Evolutionary conservation across 2,888 invertebrate genomes (phyloP), one percentile per base, ranked within the genome.

Genomic region (Sympetrum striolatum): DNA sequence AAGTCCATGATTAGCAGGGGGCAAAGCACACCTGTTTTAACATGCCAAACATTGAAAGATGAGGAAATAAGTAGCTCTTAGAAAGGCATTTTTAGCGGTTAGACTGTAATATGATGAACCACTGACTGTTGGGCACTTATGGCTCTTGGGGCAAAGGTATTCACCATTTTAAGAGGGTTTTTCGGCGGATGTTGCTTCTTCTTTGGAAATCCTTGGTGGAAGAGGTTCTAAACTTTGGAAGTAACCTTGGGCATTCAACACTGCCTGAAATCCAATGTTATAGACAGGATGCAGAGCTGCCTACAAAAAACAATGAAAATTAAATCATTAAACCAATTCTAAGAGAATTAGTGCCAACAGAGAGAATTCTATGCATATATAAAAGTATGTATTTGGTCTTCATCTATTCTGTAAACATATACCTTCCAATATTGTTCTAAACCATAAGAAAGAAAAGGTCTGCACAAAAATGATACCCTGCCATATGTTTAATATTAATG

Each of bases 241-340:
- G 93, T 95, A 94, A 35, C 94, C 92, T 91, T 94, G 92, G 8
- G 95, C 95, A 92, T 94, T 94, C 91, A 94, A 93, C 3, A 96
- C 95, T 90, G 95, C 94, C 91, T 96, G 96, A 73, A 97, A 96
- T 92, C 96, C 96, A 91, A 98, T 95, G 94, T 98, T 98, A 93
- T 97, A 98, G 73, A 98, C 94, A 0, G 98, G 98, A 94, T 98
- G 98, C 79, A 97, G 96, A 92, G 96, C 95, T 92, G 95, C 94
- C 95, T 95, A 93, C 90, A 94, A 93, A 91, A 92, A 91, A 91
- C 91, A 91, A 18, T 53, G 15, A 5, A 53, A 18, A 18, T 53
- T 53, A 18, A 18, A 53, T 53, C 15, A 53, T 53, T 53, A 53
- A 53, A n/a, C n/a, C 53, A 53, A 53, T 53, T 53, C 15, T 53